phyloP scores from a whole-genome alignment of 2,113 vertebrate species.

The Elgaria multicarinata region DNA sequence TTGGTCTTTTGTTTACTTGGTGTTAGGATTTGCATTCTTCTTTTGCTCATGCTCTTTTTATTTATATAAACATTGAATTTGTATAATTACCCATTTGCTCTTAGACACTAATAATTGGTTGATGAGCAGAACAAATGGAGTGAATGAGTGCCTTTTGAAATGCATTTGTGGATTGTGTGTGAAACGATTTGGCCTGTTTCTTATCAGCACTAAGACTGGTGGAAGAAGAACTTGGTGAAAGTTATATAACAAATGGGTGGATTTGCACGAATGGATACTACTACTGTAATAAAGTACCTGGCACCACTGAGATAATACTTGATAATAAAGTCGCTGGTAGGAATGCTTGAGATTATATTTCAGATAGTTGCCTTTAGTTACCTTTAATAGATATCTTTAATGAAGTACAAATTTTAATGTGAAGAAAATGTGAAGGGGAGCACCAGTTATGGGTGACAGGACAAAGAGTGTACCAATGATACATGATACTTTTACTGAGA shows the following conservation, averaged over 20 bases:
- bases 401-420: neutral
- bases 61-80: no score
- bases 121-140: no score
- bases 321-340: no score
- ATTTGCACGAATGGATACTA: neutral
- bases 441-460: neutral
- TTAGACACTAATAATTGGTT: no score
- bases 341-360: no score
- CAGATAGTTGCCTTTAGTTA: no score
- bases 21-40: neutral
- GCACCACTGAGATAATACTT: neutral
- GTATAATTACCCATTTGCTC: no score
- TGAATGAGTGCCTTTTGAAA: no score
- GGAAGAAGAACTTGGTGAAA: neutral
- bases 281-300: neutral
- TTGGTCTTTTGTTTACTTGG: neutral
- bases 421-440: neutral
- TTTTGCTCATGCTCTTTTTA: neutral
- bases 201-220: neutral
- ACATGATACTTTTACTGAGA: neutral
- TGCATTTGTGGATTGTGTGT: no score
- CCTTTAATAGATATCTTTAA: no score
- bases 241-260: neutral
- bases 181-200: neutral
- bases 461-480: neutral